Base-by-base conservation (phyloP, 2,797 vertebrate genomes). In the Sebastes kiyomatsui region DNA sequence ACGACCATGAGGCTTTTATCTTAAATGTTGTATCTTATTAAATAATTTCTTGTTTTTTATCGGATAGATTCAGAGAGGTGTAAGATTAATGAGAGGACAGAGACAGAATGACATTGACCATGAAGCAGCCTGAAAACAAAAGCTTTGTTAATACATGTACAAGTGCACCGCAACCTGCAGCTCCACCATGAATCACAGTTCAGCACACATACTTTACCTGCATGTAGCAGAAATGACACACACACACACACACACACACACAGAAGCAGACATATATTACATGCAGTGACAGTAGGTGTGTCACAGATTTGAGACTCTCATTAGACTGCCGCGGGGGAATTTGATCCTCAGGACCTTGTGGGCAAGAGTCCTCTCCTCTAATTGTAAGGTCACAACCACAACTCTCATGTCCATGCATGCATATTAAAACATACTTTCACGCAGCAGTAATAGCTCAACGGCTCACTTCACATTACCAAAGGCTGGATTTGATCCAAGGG, bases 381-480 rank as follows among this genome's bases (percentile, higher is more conserved):
- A 84, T 79, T 86, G 73, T 81, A 80, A 84, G 89, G 84, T 91
- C 83, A 78, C 14, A 84, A 70, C 75, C 67, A 61, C 64, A 66
- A 77, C 58, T 67, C 61, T 69, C 54, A 80, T 85, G 81, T 82
- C 67, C 38, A 22, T 52, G 72, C 75, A 77, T 88, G 66, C 72
- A 85, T 77, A 88, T 80, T 85, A 80, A 88, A 80, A 81, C n/a
- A 38, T 10, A 73, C 58, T 67, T 67, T 74, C 22, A 67, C 56
- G 32, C 30, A 66, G 49, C 38, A 20, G 35, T 55, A 75, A 38
- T 10, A 33, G 30, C 52, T 72, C 56, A 82, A 73, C 18, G 3
- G 9, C 27, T 80, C 62, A 64, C 27, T 74, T 86, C 61, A 69
- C 61, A 20, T 72, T 38, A 78, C 35, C 22, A 56, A 64, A 72